These are phyloP conservation scores for Solea solea DNA, from an alignment of 2,113 vertebrate genomes.

Conservation along the genomic window DNA sequence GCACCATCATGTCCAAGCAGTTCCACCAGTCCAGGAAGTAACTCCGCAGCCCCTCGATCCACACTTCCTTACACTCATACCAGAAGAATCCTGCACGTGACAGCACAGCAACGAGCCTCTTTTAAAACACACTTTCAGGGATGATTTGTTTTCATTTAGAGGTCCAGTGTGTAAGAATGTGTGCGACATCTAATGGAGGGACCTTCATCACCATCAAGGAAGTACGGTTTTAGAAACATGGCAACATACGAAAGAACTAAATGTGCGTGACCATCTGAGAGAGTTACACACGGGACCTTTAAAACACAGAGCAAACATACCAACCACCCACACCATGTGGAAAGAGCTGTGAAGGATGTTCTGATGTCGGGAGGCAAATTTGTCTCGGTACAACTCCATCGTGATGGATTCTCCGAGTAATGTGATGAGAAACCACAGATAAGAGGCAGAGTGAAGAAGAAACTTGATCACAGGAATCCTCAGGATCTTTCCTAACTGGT, in stretches of 20 bases:
- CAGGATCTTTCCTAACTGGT: slow-evolving; percentile 83
- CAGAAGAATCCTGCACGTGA: slow-evolving; percentile 87
- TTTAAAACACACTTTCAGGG: background rate
- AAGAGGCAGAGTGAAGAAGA: slow-evolving; percentile 89
- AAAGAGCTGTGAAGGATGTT: slow-evolving; percentile 87
- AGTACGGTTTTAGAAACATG: background rate
- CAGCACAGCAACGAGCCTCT: background rate
- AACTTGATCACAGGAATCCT: slow-evolving; percentile 91
- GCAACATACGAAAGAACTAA: no score
- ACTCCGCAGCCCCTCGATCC: slow-evolving; percentile 88
- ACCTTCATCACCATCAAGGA: no score
- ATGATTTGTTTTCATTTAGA: no score
- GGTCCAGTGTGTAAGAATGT: no score
- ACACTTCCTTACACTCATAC: slow-evolving; percentile 93
- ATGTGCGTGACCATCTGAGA: no score
- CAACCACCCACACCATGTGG: slow-evolving; percentile 93
- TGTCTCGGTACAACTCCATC: slow-evolving; percentile 85
- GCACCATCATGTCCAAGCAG: slow-evolving; percentile 89
- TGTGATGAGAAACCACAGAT: slow-evolving; percentile 92
- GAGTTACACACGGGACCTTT: no score
- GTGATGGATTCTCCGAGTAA: slow-evolving; percentile 87
- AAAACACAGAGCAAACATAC: slow-evolving; percentile 71
- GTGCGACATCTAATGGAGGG: no score
- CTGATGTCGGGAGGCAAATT: slow-evolving; percentile 82
- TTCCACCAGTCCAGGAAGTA: slow-evolving; percentile 94